These are phyloP conservation scores for Perca flavescens DNA, from an alignment of 2,113 vertebrate genomes.

Conservation along the genomic window DNA sequence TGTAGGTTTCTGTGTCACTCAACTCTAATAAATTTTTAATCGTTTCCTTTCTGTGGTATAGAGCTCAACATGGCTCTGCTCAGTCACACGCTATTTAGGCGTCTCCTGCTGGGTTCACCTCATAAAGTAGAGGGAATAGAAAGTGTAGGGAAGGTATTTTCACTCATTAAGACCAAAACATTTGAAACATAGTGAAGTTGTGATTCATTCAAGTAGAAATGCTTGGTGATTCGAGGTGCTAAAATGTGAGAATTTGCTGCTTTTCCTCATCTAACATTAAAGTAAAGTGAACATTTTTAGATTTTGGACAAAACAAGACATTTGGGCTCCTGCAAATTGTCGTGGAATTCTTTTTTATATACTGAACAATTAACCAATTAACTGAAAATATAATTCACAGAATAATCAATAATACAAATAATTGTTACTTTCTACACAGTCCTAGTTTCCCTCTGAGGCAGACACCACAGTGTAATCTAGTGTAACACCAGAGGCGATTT, in stretches of 20 bases:
- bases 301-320: not conserved
- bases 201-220: constrained; percentile 1
- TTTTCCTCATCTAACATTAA: not conserved
- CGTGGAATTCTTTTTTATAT: not conserved
- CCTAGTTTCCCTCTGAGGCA: not conserved
- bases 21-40: constrained; percentile 90
- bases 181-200: too few relatives aligned
- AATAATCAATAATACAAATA: not conserved
- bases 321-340: not conserved
- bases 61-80: constrained; percentile 67
- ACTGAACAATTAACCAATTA: not conserved
- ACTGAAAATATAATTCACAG: not conserved
- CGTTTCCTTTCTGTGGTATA: constrained; percentile 85
- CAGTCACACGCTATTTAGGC: constrained; percentile 49
- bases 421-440: not conserved
- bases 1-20: constrained; percentile 91
- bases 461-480: constrained; percentile 41
- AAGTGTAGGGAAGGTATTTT: constrained; percentile 17
- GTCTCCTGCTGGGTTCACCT: constrained; percentile 15
- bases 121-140: constrained; percentile 35
- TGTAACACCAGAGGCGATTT: constrained; percentile 42
- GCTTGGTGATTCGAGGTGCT: not conserved
- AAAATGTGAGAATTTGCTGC: not conserved
- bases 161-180: constrained; percentile 8
- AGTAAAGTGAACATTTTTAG: not conserved